Evolutionary conservation across 2,797 vertebrate genomes (phyloP).

Genomic region (Rachycentron canadum): DNA sequence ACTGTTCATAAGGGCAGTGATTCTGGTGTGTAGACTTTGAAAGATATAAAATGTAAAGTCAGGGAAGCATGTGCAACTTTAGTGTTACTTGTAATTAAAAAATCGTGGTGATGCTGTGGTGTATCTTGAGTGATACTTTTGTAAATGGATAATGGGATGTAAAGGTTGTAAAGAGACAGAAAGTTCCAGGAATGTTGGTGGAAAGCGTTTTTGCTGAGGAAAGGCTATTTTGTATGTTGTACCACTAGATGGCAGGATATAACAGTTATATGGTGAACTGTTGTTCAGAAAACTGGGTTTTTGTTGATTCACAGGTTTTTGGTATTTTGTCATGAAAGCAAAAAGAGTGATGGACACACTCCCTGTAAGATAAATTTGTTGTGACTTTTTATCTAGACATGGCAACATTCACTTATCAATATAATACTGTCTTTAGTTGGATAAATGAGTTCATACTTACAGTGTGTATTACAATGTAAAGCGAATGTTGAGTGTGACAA

Average conservation of each 20-base stretch:
- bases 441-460: conserved; percentile 1
- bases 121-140: conserved; percentile 13
- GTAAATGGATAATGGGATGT: background rate
- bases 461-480: conserved; percentile 18
- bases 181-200: conserved; percentile 3
- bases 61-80: conserved; percentile 4
- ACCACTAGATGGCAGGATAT: conserved; percentile 74
- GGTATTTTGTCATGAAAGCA: conserved; percentile 29
- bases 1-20: conserved; percentile 41
- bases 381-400: background rate
- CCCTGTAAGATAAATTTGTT: conserved; percentile 3
- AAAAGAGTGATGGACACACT: conserved; percentile 18
- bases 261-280: conserved; percentile 26
- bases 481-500: conserved; percentile 1
- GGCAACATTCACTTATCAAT: background rate
- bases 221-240: conserved; percentile 14
- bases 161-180: background rate
- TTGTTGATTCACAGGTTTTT: conserved; percentile 11
- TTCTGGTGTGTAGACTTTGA: conserved; percentile 56
- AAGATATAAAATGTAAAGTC: conserved; percentile 10
- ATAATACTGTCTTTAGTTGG: background rate
- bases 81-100: conserved; percentile 9
- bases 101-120: background rate
- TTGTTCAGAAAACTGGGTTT: conserved; percentile 6
- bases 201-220: conserved; percentile 12